Conservation (phyloP, 2,888 invertebrate genomes). For the Epinotia demarniana region DNA sequence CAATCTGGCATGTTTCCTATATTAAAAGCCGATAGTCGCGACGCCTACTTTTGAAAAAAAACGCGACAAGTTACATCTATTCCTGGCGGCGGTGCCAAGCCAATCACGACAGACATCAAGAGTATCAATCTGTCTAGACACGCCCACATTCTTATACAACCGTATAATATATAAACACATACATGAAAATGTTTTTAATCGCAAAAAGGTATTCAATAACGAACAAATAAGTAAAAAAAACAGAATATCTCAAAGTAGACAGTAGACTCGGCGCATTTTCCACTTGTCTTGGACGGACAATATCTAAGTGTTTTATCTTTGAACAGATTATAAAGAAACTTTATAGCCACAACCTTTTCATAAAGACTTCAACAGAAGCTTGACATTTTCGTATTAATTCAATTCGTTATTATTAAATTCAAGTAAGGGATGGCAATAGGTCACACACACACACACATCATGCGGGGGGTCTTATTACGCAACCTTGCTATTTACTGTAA, state of each 20-base stretch:
- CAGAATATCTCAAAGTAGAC: constrained; percentile 2
- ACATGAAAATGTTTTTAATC: background rate
- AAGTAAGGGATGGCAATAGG: background rate
- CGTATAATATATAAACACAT: background rate
- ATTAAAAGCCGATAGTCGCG: background rate
- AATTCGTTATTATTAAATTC: too few relatives aligned
- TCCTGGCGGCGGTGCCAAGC: constrained; percentile 6
- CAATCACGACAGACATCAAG: constrained; percentile 16
- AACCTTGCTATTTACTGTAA: too few relatives aligned
- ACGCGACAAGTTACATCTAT: background rate
- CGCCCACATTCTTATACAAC: constrained; percentile 15
- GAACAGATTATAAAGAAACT: constrained; percentile 2
- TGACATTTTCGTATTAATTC: background rate
- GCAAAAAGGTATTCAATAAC: background rate
- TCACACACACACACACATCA: background rate
- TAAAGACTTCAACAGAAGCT: background rate
- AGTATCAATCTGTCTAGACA: constrained; percentile 29
- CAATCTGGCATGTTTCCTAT: background rate
- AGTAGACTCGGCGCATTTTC: constrained; percentile 8
- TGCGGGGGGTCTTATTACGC: background rate
- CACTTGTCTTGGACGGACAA: background rate
- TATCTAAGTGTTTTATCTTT: constrained; percentile 1
- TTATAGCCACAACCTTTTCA: background rate
- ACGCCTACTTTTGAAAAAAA: constrained; percentile 28
- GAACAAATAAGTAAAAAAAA: background rate